Evolutionary conservation across 2,888 invertebrate genomes (phyloP).

Genomic region (Eupithecia insigniata): DNA sequence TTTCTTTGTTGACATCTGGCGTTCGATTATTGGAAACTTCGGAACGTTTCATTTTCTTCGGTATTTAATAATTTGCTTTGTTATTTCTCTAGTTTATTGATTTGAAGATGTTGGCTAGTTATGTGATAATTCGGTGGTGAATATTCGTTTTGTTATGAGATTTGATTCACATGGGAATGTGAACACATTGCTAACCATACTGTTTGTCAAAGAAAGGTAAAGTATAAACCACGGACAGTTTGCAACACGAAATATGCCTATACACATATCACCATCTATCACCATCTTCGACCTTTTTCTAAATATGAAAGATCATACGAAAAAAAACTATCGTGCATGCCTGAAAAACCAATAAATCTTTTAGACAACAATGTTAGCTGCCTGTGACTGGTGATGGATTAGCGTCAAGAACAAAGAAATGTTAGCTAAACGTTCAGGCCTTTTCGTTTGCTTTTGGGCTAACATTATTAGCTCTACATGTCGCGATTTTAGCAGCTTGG

Average conservation of each 20-base stretch:
- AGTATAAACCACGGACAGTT: no score
- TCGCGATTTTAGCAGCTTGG: background rate
- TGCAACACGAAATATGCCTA: background rate
- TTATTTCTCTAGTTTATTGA: constrained; percentile 52
- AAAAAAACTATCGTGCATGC: background rate
- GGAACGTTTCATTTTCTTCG: constrained; percentile 61
- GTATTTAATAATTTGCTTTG: constrained; percentile 61
- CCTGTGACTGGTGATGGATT: background rate
- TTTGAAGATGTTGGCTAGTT: constrained; percentile 35
- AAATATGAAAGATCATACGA: background rate
- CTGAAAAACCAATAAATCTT: background rate
- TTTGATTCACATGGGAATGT: background rate
- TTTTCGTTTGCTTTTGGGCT: background rate
- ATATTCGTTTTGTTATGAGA: background rate
- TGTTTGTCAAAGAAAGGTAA: background rate
- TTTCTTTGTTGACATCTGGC: constrained; percentile 81
- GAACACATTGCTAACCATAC: background rate
- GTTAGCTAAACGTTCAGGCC: background rate
- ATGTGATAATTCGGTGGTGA: background rate
- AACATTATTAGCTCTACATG: background rate
- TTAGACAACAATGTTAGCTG: background rate
- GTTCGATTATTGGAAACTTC: constrained; percentile 76
- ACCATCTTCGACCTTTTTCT: background rate
- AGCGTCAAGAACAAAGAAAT: background rate
- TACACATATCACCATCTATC: background rate